Base-by-base conservation (phyloP, 2,888 invertebrate species). In the Drosophila prostipennis region DNA sequence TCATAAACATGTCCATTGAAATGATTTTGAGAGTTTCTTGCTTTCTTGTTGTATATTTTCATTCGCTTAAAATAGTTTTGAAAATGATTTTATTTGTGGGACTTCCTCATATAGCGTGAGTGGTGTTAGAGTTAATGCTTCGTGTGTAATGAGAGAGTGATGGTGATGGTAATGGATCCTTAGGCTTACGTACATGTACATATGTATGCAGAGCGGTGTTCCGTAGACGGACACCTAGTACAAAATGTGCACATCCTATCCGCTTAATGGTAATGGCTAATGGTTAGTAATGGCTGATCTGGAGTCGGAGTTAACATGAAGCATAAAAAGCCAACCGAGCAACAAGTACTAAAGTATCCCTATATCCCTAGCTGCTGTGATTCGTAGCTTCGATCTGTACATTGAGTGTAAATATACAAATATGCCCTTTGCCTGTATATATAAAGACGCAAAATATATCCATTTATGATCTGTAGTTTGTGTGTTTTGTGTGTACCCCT, bases 1-100 rank as follows among this genome's bases (percentile, higher is more conserved):
- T 82, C 89, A 89, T 85, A 89, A 89, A 82, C 84, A 89, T 58
- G 54, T 75, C 74, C 87, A 84, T 77, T 87, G 78, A 77, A 80
- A 89, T 87, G 85, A 84, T 70, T 86, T 86, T 60, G 73, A 76
- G 63, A 69, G 40, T 67, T 57, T 61, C 40, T 46, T 63, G 23
- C 40, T 46, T 26, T 60, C 11, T 61, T 59, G 40, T 56, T 70
- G 46, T 69, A 60, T 63, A 45, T 70, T 56, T 61, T 32, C 53
- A 26, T 60, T 76, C 32, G 59, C 70, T 72, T 73, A 69, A 72
- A 70, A 49, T 72, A 74, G 65, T 61, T 53, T 60, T 49, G 58
- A 79, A 55, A 73, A 53, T 42, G 56, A 73, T 59, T 37, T 40
- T 43, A 58, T 29, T 57, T 57, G 10, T 36, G 39, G 46, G 49